Conservation (phyloP, 2,888 invertebrate species). For the Cataglyphis livida region DNA sequence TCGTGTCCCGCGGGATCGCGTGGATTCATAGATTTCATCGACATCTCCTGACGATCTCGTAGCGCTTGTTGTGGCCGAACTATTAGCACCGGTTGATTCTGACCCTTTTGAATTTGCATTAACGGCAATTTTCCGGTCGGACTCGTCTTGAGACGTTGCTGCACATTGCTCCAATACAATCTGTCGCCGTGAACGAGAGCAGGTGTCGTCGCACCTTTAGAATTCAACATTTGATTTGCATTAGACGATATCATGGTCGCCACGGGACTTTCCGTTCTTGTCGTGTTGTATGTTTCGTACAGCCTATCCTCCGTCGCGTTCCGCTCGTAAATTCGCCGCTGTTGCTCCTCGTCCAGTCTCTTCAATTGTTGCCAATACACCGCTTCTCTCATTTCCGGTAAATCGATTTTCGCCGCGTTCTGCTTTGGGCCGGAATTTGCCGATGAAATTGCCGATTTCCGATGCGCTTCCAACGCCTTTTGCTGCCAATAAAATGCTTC, state of each 20-base stretch:
- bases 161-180: slow-evolving; percentile 73
- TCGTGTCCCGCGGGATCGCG: slow-evolving; percentile 45
- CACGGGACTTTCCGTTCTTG: neutral
- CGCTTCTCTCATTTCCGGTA: slow-evolving; percentile 86
- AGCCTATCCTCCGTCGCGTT: slow-evolving; percentile 70
- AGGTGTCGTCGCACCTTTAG: neutral
- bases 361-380: slow-evolving; percentile 91
- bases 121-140: slow-evolving; percentile 78
- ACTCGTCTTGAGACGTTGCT: slow-evolving; percentile 63
- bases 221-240: neutral
- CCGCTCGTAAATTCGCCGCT: slow-evolving; percentile 79
- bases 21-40: slow-evolving; percentile 44
- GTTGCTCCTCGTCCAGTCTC: slow-evolving; percentile 88
- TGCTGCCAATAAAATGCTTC: slow-evolving; percentile 84
- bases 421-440: slow-evolving; percentile 41
- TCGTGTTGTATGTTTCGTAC: slow-evolving; percentile 2
- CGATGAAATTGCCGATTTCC: slow-evolving; percentile 70
- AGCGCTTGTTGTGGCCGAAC: slow-evolving; percentile 82
- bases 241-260: neutral
- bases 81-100: slow-evolving; percentile 81
- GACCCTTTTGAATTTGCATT: slow-evolving; percentile 79
- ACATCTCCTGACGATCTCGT: slow-evolving; percentile 70
- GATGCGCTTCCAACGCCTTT: slow-evolving; percentile 80
- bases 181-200: slow-evolving; percentile 7
- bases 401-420: slow-evolving; percentile 72